These are phyloP conservation scores for Hydrochoerus hydrochaeris DNA, from an alignment of 2,113 vertebrate species.

Conservation along the genomic window DNA sequence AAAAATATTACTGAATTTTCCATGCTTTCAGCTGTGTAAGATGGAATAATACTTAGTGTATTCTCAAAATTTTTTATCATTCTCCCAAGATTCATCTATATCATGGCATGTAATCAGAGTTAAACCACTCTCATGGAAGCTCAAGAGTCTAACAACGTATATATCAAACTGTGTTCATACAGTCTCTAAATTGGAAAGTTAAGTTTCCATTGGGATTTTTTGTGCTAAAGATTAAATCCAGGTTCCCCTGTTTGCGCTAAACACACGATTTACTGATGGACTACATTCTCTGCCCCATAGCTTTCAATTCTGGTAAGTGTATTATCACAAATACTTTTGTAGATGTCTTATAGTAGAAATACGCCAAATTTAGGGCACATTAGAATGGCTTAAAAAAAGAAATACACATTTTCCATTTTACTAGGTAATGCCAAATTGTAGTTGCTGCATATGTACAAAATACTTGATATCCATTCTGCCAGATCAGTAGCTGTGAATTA, in stretches of 20 bases:
- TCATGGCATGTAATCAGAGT: not conserved
- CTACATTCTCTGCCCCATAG: not conserved
- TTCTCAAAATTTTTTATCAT: not conserved
- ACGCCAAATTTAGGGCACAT: not conserved
- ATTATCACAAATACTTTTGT: not conserved
- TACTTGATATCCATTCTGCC: not conserved
- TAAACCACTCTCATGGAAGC: not conserved
- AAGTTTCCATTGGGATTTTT: not conserved
- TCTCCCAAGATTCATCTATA: not conserved
- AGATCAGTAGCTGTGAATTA: not conserved
- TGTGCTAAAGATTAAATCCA: not conserved
- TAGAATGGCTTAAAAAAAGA: conserved; percentile 17
- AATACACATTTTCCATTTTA: not conserved
- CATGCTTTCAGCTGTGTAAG: conserved; percentile 33
- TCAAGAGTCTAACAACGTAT: not conserved
- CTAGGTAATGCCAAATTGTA: not conserved
- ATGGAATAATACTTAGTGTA: not conserved
- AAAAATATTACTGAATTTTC: conserved; percentile 3
- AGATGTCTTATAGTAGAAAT: not conserved
- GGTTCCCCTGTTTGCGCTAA: not conserved
- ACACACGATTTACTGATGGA: not conserved
- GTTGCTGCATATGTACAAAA: not conserved
- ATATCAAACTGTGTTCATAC: not conserved
- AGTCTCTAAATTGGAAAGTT: conserved; percentile 15
- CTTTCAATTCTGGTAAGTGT: not conserved